phyloP scores from a whole-genome alignment of 2,888 invertebrate species.

The Phalera bucephala region DNA sequence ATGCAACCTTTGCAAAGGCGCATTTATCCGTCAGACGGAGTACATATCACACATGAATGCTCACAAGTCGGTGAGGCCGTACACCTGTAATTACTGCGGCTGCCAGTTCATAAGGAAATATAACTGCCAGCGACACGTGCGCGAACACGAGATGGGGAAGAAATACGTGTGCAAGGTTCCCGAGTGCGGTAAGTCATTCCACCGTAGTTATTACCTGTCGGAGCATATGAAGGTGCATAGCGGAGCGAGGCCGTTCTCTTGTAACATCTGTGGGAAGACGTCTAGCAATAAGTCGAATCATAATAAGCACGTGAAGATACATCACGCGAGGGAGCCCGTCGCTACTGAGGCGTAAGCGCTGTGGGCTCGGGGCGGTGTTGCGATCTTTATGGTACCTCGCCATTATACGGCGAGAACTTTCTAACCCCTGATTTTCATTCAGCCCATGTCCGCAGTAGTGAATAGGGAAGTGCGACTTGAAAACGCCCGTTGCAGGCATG shows the following conservation, averaged over 20 bases:
- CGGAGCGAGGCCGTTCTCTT: conserved; percentile 90
- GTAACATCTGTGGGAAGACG: conserved; percentile 94
- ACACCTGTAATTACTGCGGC: conserved; percentile 95
- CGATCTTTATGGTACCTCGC: too few relatives aligned
- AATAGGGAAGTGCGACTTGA: too few relatives aligned
- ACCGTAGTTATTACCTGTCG: conserved; percentile 93
- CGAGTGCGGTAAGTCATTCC: conserved; percentile 92
- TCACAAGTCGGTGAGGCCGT: conserved; percentile 92
- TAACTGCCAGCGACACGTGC: conserved; percentile 92
- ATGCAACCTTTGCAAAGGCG: conserved; percentile 91
- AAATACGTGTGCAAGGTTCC: conserved; percentile 88
- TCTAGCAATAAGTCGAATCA: conserved; percentile 95
- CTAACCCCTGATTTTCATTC: too few relatives aligned
- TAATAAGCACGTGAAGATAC: conserved; percentile 94
- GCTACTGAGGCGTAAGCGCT: conserved; percentile 88
- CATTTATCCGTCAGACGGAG: conserved; percentile 91
- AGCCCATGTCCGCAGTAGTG: too few relatives aligned
- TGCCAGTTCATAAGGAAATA: conserved; percentile 94
- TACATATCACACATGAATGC: conserved; percentile 93
- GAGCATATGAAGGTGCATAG: conserved; percentile 94
- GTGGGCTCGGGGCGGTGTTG: conserved; percentile 7
- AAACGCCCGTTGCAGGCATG: too few relatives aligned
- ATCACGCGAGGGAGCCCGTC: conserved; percentile 93
- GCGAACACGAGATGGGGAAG: conserved; percentile 91
- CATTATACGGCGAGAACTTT: too few relatives aligned